Percentiles rank a stretch among this genome's conserved stretches.
phyloP scores from a whole-genome alignment of 2,888 invertebrate species.

The Agonopterix arenella region DNA sequence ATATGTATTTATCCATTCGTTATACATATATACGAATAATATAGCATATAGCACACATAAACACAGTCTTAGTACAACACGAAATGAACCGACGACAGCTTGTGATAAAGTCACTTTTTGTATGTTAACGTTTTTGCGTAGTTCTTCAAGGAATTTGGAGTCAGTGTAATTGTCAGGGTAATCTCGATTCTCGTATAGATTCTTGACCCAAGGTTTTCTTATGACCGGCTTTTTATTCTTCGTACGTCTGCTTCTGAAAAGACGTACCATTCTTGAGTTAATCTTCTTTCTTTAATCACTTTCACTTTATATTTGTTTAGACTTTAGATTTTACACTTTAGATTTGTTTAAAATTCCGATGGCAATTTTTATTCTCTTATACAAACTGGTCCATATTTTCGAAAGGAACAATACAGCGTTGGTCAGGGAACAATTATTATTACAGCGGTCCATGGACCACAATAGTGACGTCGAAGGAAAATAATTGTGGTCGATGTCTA shows the following conservation, averaged over 20 bases:
- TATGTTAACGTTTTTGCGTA: constrained; percentile 89
- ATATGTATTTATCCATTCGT: constrained; percentile 80
- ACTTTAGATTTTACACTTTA: too few species aligned
- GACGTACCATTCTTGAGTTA: constrained; percentile 22
- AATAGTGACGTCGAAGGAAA: too few species aligned
- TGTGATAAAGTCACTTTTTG: constrained; percentile 83
- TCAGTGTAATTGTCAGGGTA: constrained; percentile 97
- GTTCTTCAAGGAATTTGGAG: constrained; percentile 87
- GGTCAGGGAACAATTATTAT: too few species aligned
- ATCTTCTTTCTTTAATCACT: not conserved
- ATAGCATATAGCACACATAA: constrained; percentile 84
- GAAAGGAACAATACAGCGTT: too few species aligned
- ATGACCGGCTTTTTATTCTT: constrained; percentile 35
- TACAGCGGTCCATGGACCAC: too few species aligned
- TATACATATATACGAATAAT: constrained; percentile 84
- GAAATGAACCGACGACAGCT: constrained; percentile 85
- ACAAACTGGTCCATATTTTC: too few species aligned
- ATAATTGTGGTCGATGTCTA: too few species aligned
- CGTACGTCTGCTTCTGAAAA: constrained; percentile 58
- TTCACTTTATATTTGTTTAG: too few species aligned
- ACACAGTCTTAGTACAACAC: constrained; percentile 88
- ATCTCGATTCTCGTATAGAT: constrained; percentile 90
- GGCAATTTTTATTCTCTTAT: too few species aligned
- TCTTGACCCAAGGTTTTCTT: constrained; percentile 87
- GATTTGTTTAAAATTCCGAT: too few species aligned